Base-by-base conservation (phyloP, 1,140 invertebrate species). In the Drosophila ananassae region DNA sequence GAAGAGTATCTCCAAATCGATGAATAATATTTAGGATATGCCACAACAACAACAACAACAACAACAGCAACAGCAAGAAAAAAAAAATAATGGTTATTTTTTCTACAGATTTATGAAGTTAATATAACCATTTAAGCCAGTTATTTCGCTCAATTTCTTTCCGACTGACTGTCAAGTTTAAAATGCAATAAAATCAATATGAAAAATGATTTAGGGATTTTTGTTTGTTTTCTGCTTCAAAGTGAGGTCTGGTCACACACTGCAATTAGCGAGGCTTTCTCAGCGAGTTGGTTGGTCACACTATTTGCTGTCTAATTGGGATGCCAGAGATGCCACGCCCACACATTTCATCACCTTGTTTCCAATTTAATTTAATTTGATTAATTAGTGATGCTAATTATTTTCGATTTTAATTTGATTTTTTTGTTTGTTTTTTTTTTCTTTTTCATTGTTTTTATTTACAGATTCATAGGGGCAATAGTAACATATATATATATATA, bases 391-490 rank as follows among this genome's bases (percentile, higher is more conserved):
- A 41, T 10, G 44, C 51, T 32, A 50, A 17, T 24, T 46, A 55
- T 30, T 82, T 60, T 48, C 34, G 25, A 69, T 64, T 80, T 57
- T 24, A 9, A 30, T 69, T 53, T 57, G 17, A 46, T 58, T 74
- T 73, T 32, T 39, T 66, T 73, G 28, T 46, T 56, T 51, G 58
- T 22, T 56, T 41, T 53, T 51, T 61, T 22, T 56, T 41, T 53
- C 47, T 30, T 8, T 53, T 87, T 79, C 17, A 41, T 52, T 77
- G 17, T 51, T 64, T 81, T 87, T 79, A 80, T 68, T 87, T 85
- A 59, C 82, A 87, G 82, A 87, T 87, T 87, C 82, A 87, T 87
- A 87, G 82, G 82, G 82, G 79, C 78, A 87, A 79, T 82, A 87
- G 68, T 74, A 87, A 75, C 74, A 82, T 83, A 83, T 58, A 54